Conservation (phyloP, 2,888 invertebrate species). For the Thera obeliscata region DNA sequence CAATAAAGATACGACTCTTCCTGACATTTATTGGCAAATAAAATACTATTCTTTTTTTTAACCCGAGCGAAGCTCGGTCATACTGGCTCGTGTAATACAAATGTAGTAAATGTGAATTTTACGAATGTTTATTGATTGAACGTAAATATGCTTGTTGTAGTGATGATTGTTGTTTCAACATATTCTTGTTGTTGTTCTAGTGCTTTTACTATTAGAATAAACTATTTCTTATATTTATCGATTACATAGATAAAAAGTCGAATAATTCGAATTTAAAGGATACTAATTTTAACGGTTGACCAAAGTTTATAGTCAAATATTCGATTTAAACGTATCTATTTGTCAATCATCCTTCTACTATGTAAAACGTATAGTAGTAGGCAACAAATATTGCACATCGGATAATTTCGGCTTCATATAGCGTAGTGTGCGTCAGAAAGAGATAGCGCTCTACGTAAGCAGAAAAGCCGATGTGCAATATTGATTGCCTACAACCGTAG, state of each 20-base stretch:
- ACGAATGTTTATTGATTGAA: neutral
- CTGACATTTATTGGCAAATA: too few relatives aligned
- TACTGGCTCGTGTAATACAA: too few relatives aligned
- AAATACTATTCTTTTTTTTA: too few relatives aligned
- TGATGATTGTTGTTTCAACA: neutral
- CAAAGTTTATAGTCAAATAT: neutral
- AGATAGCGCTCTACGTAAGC: too few relatives aligned
- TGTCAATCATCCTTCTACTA: neutral
- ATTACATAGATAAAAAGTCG: neutral
- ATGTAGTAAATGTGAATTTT: neutral
- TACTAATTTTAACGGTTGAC: constrained; percentile 13
- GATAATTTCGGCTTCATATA: too few relatives aligned
- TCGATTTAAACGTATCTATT: neutral
- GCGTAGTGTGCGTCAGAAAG: too few relatives aligned
- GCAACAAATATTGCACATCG: too few relatives aligned
- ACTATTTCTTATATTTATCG: neutral
- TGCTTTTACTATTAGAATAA: neutral
- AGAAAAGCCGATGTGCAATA: too few relatives aligned
- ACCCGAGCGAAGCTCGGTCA: too few relatives aligned
- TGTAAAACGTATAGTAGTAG: too few relatives aligned
- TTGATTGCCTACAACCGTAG: too few relatives aligned
- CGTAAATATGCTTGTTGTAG: neutral
- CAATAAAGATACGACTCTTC: too few relatives aligned
- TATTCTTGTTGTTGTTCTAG: neutral
- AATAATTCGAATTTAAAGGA: constrained; percentile 1